Evolutionary conservation across 2,888 invertebrate genomes (phyloP), one percentile per base, ranked within the genome.

Genomic region (Biston betularia): DNA sequence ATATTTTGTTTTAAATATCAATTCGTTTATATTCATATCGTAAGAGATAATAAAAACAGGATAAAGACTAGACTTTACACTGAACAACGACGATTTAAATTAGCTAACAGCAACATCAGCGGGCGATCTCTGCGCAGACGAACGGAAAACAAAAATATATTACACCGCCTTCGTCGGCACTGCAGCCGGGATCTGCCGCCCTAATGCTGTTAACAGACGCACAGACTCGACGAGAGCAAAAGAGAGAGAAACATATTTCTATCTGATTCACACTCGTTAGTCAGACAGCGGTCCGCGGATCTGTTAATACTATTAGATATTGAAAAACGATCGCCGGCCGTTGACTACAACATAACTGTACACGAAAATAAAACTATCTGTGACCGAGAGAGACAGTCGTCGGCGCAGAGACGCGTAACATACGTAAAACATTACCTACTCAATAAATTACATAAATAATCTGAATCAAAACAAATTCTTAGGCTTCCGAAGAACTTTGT

Each of bases 21-120:
- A 87, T 90, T 90, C 89, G 89, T 90, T 87, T 88, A 90, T 89
- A 91, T 90, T 89, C 87, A 88, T 88, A 90, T 88, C 86, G 86
- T 90, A 90, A 86, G 62, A 89, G 88, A 90, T 89, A 89, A 90
- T 89, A 87, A 86, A 89, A 93, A 93, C 92, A 92, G 91, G 81
- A 92, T 93, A 93, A 92, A 93, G 94, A 94, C 94, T 94, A 94
- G 94, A 94, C 93, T 91, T 92, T 93, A 94, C 93, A 94, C 93
- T 92, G 93, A 93, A 89, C 88, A 93, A 92, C 91, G 90, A 90
- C 87, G 88, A 89, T 81, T 86, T 86, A 85, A 89, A 82, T 86
- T 86, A 85, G 88, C 90, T 87, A 90, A 91, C 89, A 89, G 89
- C 90, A 88, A 89, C 85, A 83, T 85, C 87, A 54, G 89, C 87